These are phyloP conservation scores for Amblyraja radiata DNA, from an alignment of 2,797 vertebrate species.

Conservation along the genomic window DNA sequence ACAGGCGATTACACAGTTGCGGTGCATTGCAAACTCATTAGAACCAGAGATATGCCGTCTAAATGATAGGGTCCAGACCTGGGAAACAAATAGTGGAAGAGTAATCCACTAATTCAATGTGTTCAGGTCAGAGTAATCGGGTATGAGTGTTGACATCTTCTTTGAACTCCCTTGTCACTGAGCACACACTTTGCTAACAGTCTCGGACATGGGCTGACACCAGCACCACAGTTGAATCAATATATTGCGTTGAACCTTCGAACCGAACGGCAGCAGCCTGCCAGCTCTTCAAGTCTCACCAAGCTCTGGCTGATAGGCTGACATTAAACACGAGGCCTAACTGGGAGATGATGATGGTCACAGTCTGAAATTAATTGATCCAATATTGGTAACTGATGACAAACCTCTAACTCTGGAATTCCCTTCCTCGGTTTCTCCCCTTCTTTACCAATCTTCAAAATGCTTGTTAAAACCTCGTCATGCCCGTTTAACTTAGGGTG, in stretches of 20 bases:
- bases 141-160: neutral
- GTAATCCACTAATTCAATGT: neutral
- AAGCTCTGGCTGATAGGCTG: neutral
- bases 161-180: slow-evolving; percentile 6
- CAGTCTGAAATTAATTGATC: too few relatives aligned
- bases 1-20: neutral
- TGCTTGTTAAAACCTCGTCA: too few relatives aligned
- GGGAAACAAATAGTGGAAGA: neutral
- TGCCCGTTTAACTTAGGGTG: too few relatives aligned
- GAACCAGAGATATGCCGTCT: neutral
- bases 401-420: too few relatives aligned
- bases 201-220: neutral
- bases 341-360: neutral
- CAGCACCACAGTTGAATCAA: neutral
- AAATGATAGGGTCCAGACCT: neutral
- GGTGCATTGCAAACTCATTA: neutral
- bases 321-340: neutral
- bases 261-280: neutral
- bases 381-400: too few relatives aligned
- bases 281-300: neutral
- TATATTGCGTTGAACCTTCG: neutral
- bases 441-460: too few relatives aligned
- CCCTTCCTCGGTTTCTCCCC: too few relatives aligned
- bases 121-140: neutral
- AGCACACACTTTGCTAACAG: neutral